Percentiles rank a stretch among this genome's conserved stretches.
Evolutionary conservation across 2,797 vertebrate genomes (phyloP).

Genomic region (Trichosurus vulpecula): DNA sequence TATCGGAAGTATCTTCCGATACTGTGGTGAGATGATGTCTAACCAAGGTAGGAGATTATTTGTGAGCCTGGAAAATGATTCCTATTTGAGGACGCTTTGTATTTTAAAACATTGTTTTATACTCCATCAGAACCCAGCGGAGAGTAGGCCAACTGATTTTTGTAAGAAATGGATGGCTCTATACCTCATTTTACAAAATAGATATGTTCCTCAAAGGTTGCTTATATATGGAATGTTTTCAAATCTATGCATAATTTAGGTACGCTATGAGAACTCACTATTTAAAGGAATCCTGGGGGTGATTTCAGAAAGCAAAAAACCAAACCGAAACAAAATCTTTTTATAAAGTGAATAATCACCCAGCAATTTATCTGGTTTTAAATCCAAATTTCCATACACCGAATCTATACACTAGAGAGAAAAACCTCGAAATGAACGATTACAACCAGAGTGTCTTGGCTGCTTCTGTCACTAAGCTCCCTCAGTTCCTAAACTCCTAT

Average conservation of each 20-base stretch:
- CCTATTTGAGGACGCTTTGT: background rate
- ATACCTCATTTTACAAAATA: background rate
- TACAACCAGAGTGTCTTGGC: slow-evolving; percentile 8
- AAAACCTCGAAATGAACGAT: slow-evolving; percentile 21
- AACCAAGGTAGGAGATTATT: slow-evolving; percentile 3
- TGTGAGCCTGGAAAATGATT: background rate
- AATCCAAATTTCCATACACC: slow-evolving; percentile 47
- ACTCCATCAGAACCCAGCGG: slow-evolving; percentile 18
- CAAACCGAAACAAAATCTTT: background rate
- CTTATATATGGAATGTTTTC: background rate
- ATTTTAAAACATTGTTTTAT: slow-evolving; percentile 43
- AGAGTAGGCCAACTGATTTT: slow-evolving; percentile 45
- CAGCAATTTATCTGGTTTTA: slow-evolving; percentile 31
- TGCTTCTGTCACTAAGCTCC: slow-evolving; percentile 30
- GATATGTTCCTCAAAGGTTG: slow-evolving; percentile 40
- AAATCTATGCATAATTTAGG: slow-evolving; percentile 23
- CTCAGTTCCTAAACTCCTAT: slow-evolving; percentile 36
- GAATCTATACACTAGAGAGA: slow-evolving; percentile 27
- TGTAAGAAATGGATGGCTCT: slow-evolving; percentile 41
- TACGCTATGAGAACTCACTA: slow-evolving; percentile 26
- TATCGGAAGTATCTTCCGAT: slow-evolving; percentile 31
- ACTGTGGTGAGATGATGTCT: slow-evolving; percentile 15
- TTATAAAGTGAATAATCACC: background rate
- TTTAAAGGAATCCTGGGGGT: slow-evolving; percentile 35
- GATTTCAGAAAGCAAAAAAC: slow-evolving; percentile 46